These are phyloP conservation scores for Carcinoscorpius rotundicauda DNA, from an alignment of 1,140 invertebrate genomes.

Conservation along the genomic window DNA sequence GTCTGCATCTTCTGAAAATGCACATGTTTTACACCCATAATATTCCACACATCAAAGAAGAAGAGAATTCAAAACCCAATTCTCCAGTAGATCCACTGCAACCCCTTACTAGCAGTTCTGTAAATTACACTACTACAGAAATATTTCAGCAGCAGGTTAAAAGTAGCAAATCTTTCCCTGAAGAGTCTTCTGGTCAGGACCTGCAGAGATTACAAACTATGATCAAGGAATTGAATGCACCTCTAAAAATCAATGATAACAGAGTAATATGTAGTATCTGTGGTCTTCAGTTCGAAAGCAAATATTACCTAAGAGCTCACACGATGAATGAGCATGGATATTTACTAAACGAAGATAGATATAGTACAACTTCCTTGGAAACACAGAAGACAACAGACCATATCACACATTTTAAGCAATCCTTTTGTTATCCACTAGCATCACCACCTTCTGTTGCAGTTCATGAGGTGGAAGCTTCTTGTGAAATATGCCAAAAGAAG, in stretches of 20 bases:
- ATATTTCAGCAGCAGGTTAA: no score
- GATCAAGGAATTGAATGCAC: conserved; percentile 71
- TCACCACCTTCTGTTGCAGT: not conserved
- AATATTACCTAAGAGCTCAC: conserved; percentile 44
- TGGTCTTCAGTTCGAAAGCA: conserved; percentile 43
- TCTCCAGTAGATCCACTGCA: conserved; percentile 8
- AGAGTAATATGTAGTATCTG: conserved; percentile 43
- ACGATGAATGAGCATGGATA: conserved; percentile 46
- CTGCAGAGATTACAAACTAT: conserved; percentile 78
- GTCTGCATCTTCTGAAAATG: conserved; percentile 38
- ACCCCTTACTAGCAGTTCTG: not conserved
- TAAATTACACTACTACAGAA: no score
- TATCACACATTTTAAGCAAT: no score
- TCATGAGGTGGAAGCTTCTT: conserved; percentile 35
- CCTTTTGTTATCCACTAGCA: no score
- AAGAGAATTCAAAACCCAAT: conserved; percentile 22
- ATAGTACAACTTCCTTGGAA: not conserved
- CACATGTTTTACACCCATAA: conserved; percentile 40
- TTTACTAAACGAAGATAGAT: conserved; percentile 32
- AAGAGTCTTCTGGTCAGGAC: conserved; percentile 44
- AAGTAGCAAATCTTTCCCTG: conserved; percentile 6
- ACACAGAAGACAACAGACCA: no score
- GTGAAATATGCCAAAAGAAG: conserved; percentile 46
- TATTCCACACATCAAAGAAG: conserved; percentile 25
- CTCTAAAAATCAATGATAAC: conserved; percentile 18